Base-by-base conservation (phyloP, 2,888 invertebrate genomes). In the Lasioglossum leucozonium region DNA sequence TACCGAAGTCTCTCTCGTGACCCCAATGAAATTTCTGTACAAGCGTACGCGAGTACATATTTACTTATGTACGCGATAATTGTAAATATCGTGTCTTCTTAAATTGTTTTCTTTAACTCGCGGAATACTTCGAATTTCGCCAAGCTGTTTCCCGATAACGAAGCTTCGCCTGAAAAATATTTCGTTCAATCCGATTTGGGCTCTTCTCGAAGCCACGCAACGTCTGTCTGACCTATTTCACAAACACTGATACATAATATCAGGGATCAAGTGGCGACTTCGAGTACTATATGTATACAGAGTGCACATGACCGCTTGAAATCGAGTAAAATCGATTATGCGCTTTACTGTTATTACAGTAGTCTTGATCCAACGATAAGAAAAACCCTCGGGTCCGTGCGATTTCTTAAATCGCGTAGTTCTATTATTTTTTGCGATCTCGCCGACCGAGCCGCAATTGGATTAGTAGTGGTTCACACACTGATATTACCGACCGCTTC, bases 161-260 rank as follows among this genome's bases (percentile, higher is more conserved):
- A 30, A 62, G 62, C n/a, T n/a, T n/a, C 40, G 37, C n/a, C 37
- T 11, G 67, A 67, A 67, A 34, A 67, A 40, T 40, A 67, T 67
- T 67, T 67, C 65, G 65, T 65, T 30, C 22, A 67, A 67, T 67
- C 67, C 67, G n/a, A 22, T 67, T 40, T 67, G 10, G 22, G 67
- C 34, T 18, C 22, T 37, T n/a, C 37, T 51, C 30, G 51, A 51
- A 34, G 47, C 51, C 51, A 8, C n/a, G 37, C 16, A 37, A 37
- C 67, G 22, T 40, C 22, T 37, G 67, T 37, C 37, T 67, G 67
- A 67, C 67, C 67, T 67, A 40, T 40, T 67, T 40, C 37, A 11
- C 37, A 22, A 37, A 37, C 22, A 37, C 22, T 22, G 10, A n/a
- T n/a, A 67, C n/a, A n/a, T n/a, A n/a, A n/a, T 67, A 37, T 67